Conservation (phyloP, 1,140 invertebrate genomes). For the Pantala flavescens region DNA sequence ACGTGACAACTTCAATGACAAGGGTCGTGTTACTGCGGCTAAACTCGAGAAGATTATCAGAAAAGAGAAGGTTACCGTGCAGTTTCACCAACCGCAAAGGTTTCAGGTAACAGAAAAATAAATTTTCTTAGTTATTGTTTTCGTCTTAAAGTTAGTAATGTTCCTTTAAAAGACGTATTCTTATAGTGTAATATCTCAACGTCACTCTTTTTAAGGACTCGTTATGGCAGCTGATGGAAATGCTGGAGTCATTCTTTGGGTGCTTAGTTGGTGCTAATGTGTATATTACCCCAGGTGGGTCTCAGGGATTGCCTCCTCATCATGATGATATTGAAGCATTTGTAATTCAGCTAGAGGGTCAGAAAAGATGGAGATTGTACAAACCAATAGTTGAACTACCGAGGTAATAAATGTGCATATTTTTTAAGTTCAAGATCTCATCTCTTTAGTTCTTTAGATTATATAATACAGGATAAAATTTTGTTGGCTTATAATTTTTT, state of each 20-base stretch:
- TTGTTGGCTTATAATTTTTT: no score
- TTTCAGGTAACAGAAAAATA: conserved; percentile 30
- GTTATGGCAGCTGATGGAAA: conserved; percentile 19
- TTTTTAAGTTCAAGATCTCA: no score
- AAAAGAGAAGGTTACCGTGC: conserved; percentile 43
- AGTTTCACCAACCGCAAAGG: conserved; percentile 48
- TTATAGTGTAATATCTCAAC: no score
- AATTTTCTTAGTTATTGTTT: neutral
- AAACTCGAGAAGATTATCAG: conserved; percentile 41
- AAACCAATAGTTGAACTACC: conserved; percentile 41
- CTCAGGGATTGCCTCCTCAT: conserved; percentile 96
- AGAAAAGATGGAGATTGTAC: conserved; percentile 90
- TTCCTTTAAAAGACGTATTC: no score
- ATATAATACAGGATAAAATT: no score
- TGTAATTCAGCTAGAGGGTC: conserved; percentile 90
- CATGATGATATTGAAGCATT: conserved; percentile 99
- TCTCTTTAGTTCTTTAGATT: no score
- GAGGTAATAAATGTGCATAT: conserved; percentile 21
- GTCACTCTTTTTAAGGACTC: conserved; percentile 15
- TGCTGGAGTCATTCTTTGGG: conserved; percentile 18
- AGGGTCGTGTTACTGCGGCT: conserved; percentile 33
- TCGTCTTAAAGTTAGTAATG: neutral
- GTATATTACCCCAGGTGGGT: conserved; percentile 91
- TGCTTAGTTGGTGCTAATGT: conserved; percentile 32
- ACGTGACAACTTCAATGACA: conserved; percentile 40